Conservation (phyloP, 2,888 invertebrate species). For the Scaptomyza cyrtandrae region DNA sequence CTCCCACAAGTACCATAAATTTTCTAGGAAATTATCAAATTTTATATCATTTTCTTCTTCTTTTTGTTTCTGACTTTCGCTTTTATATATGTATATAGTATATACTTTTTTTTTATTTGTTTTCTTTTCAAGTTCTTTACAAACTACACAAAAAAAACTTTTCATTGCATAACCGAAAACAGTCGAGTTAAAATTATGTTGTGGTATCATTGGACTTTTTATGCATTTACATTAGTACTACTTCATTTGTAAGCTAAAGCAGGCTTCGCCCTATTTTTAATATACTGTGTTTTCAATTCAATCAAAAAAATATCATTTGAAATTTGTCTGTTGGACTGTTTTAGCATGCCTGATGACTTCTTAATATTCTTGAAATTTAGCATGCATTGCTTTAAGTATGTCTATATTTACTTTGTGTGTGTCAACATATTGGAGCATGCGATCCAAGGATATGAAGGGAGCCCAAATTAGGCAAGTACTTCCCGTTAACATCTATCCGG, state of each 20-base stretch:
- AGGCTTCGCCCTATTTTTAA: not conserved
- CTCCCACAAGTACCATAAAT: slow-evolving; percentile 59
- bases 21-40: slow-evolving; percentile 51
- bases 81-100: too few relatives aligned
- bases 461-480: slow-evolving; percentile 10
- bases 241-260: not conserved
- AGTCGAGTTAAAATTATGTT: too few relatives aligned
- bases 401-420: slow-evolving; percentile 49
- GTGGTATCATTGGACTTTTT: too few relatives aligned
- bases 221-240: too few relatives aligned
- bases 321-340: slow-evolving; percentile 29
- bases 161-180: not conserved
- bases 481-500: not conserved
- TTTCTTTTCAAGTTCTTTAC: slow-evolving; percentile 1
- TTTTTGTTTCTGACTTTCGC: slow-evolving; percentile 4
- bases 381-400: slow-evolving; percentile 56
- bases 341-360: slow-evolving; percentile 49
- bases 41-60: slow-evolving; percentile 26
- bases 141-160: slow-evolving; percentile 2
- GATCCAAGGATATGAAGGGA: slow-evolving; percentile 22
- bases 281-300: not conserved
- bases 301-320: slow-evolving; percentile 13
- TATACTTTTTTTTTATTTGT: slow-evolving; percentile 3
- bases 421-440: slow-evolving; percentile 35
- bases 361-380: slow-evolving; percentile 42